Base-by-base conservation (phyloP, 2,113 vertebrate species). In the Oryzias javanicus region DNA sequence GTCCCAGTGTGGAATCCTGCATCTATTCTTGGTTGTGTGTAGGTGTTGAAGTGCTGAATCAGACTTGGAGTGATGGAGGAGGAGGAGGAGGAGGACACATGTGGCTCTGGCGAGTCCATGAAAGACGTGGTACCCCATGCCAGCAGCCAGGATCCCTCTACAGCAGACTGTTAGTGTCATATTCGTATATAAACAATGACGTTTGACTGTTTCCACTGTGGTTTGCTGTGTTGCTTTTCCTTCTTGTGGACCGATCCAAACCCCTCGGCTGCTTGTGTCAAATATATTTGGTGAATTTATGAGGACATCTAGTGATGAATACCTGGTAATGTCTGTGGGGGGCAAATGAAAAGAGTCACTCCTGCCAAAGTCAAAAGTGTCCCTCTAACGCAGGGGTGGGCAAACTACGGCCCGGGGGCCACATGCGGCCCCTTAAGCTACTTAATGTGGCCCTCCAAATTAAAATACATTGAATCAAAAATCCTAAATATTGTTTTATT, bases 31-130 rank as follows among this genome's bases (percentile, higher is more conserved):
- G 81, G 81, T 70, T 80, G 48, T 82, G 83, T 87, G 86, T 88
- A 84, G 84, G 88, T 81, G 86, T 83, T 85, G 78, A 83, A 87
- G 80, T 87, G 84, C 84, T 88, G 86, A 89, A 86, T 88, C 88
- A 84, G 79, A 88, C 78, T 77, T 69, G 35, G 67, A 52, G 46
- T 75, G 72, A 78, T 80, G 80, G 72, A 71, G 68, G 75, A 79
- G 76, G 60, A 70, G 62, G 67, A 47, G 46, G 62, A 73, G 64
- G 74, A 76, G 74, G 67, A 72, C 83, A 87, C 85, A 89, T 87
- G 79, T 86, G 85, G 55, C 6, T 57, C 71, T 81, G 81, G 80
- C 75, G 61, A 61, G 58, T 51, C 58, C 42, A 42, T 56, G 29
- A 76, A 58, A 67, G 53, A 76, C 72, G 50, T 20, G 6, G 19